Percentiles rank a stretch among this genome's conserved stretches.
These are phyloP conservation scores for Oikopleura albicans DNA, from an alignment of 23 tunicate species.

Conservation along the genomic window DNA sequence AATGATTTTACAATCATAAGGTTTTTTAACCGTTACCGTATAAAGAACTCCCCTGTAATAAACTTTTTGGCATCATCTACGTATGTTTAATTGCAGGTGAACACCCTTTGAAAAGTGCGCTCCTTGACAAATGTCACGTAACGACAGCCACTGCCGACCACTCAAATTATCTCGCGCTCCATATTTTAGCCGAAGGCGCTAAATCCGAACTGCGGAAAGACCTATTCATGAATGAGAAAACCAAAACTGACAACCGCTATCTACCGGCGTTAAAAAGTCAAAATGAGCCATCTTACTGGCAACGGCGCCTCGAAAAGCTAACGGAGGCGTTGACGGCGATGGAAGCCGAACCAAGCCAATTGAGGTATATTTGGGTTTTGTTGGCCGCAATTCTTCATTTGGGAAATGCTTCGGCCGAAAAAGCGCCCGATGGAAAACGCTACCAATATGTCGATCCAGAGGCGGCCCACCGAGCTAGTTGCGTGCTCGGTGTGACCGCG, in stretches of 20 bases:
- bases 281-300: slow-evolving; percentile 4
- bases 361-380: slow-evolving; percentile 29
- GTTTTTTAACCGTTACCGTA: too few relatives aligned
- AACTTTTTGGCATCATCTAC: too few relatives aligned
- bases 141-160: background rate
- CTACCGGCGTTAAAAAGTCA: background rate
- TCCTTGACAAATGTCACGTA: background rate
- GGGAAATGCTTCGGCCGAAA: slow-evolving; percentile 50
- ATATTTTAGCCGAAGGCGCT: slow-evolving; percentile 2
- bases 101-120: too few relatives aligned
- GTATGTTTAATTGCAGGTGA: too few relatives aligned
- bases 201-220: slow-evolving; percentile 4
- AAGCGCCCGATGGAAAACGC: slow-evolving; percentile 29
- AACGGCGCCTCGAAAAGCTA: background rate
- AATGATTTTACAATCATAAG: too few relatives aligned
- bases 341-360: slow-evolving; percentile 22
- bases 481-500: slow-evolving; percentile 50
- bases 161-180: background rate
- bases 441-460: slow-evolving; percentile 52
- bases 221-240: background rate
- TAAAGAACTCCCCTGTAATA: too few relatives aligned
- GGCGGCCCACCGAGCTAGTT: slow-evolving; percentile 82
- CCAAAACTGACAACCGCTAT: background rate
- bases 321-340: background rate
- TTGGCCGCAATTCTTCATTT: slow-evolving; percentile 66